Evolutionary conservation across 2,797 vertebrate genomes (phyloP).

Genomic region (Echiichthys vipera): DNA sequence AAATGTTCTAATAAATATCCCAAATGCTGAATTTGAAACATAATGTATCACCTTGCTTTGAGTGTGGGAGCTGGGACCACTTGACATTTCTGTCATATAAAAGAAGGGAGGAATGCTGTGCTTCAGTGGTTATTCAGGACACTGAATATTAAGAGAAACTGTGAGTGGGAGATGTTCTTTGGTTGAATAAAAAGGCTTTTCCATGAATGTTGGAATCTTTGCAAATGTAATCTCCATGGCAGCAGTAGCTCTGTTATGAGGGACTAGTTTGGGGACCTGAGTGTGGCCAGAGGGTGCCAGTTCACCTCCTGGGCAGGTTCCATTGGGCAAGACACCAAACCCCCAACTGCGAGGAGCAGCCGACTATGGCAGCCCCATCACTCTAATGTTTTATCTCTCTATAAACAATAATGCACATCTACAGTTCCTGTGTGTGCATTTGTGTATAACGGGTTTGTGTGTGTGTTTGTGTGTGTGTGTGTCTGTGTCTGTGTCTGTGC

Average conservation of each 20-base stretch:
- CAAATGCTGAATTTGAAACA: slow-evolving; percentile 63
- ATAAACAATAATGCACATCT: not conserved
- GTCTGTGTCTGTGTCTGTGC: too few relatives aligned
- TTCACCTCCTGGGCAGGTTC: not conserved
- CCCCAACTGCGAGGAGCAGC: not conserved
- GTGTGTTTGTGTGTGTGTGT: too few relatives aligned
- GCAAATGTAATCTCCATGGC: not conserved
- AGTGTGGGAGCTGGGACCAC: slow-evolving; percentile 52
- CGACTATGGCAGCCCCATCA: not conserved
- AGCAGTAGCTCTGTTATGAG: not conserved
- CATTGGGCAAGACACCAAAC: not conserved
- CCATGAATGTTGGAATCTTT: slow-evolving; percentile 47
- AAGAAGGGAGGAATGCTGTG: slow-evolving; percentile 58
- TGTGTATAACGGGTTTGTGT: not conserved
- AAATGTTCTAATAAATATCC: slow-evolving; percentile 71
- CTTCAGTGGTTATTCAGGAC: slow-evolving; percentile 70
- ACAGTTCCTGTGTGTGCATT: not conserved
- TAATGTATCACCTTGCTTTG: slow-evolving; percentile 62
- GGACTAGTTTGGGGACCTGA: too few relatives aligned
- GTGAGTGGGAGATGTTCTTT: slow-evolving; percentile 47
- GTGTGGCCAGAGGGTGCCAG: not conserved
- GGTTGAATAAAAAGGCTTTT: slow-evolving; percentile 46
- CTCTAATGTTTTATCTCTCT: not conserved
- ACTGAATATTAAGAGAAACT: slow-evolving; percentile 63
- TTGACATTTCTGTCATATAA: slow-evolving; percentile 74